These are phyloP conservation scores for Caenorhabditis doughertyi DNA, from an alignment of 2,888 invertebrate species.

Conservation along the genomic window DNA sequence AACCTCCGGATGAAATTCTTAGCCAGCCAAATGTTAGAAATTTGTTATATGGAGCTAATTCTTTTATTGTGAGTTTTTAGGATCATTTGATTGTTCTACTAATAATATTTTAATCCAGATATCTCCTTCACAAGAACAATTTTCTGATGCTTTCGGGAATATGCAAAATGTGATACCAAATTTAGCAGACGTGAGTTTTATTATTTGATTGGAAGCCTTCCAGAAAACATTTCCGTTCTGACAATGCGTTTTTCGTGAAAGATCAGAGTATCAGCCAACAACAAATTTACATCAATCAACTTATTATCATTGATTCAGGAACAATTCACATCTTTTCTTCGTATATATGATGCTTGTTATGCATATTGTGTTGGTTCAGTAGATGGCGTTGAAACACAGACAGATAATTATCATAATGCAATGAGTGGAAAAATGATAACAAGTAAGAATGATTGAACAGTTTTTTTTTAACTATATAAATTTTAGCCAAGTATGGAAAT, in stretches of 20 bases:
- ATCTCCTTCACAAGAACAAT: constrained; percentile 29
- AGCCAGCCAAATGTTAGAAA: constrained; percentile 45
- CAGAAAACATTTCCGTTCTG: too few species aligned
- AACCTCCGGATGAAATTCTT: constrained; percentile 48
- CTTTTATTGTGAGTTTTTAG: constrained; percentile 47
- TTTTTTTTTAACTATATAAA: too few species aligned
- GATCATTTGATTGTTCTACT: neutral
- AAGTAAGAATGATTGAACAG: constrained; percentile 11
- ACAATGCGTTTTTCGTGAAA: too few species aligned
- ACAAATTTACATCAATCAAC: neutral
- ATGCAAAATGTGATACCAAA: constrained; percentile 43
- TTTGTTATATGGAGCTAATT: constrained; percentile 46
- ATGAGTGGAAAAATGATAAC: constrained; percentile 47
- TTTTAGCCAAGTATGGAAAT: constrained; percentile 54
- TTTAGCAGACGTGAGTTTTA: constrained; percentile 11
- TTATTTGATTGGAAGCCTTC: neutral
- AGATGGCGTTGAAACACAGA: constrained; percentile 40
- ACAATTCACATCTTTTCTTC: constrained; percentile 38
- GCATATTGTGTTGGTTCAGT: constrained; percentile 58
- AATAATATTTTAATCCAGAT: constrained; percentile 28
- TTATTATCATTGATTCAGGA: constrained; percentile 1
- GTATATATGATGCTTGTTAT: constrained; percentile 62
- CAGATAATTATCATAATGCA: constrained; percentile 41
- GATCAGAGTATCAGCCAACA: neutral
- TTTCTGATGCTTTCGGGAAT: constrained; percentile 13